Evolutionary conservation across 2,888 invertebrate genomes (phyloP).

Genomic region (Acronicta aceris): DNA sequence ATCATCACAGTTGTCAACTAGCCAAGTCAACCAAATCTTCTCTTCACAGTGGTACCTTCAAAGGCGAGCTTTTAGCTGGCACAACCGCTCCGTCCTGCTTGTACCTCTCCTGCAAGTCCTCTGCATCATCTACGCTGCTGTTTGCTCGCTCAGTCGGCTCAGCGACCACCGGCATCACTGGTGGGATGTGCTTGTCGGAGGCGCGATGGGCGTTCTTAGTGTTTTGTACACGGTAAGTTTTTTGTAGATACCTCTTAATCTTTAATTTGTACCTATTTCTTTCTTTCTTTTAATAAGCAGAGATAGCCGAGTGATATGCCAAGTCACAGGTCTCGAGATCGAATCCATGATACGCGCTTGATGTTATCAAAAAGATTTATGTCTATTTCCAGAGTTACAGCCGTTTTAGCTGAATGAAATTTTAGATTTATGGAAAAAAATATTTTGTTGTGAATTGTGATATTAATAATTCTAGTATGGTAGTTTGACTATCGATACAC

Average conservation of each 20-base stretch:
- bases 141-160: conserved; percentile 91
- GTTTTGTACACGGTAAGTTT: conserved; percentile 89
- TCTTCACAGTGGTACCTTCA: conserved; percentile 91
- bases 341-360: too few species aligned
- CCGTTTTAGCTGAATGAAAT: too few species aligned
- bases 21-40: neutral
- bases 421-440: too few species aligned
- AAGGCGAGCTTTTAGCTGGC: conserved; percentile 85
- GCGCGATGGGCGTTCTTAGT: conserved; percentile 88
- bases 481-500: too few species aligned
- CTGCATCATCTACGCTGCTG: conserved; percentile 90
- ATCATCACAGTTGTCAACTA: neutral
- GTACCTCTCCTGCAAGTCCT: conserved; percentile 91
- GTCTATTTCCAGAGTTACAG: too few species aligned
- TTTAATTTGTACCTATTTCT: too few species aligned
- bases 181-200: conserved; percentile 93
- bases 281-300: too few species aligned
- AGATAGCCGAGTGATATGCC: too few species aligned
- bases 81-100: conserved; percentile 83
- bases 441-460: too few species aligned
- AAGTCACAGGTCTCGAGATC: too few species aligned
- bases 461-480: too few species aligned
- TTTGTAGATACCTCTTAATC: neutral
- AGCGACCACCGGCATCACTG: conserved; percentile 94
- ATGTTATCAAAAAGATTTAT: too few species aligned